Percentiles rank a stretch among this genome's conserved stretches.
These are phyloP conservation scores for Scaptomyza graminum DNA, from an alignment of 1,140 invertebrate genomes.

Conservation along the genomic window DNA sequence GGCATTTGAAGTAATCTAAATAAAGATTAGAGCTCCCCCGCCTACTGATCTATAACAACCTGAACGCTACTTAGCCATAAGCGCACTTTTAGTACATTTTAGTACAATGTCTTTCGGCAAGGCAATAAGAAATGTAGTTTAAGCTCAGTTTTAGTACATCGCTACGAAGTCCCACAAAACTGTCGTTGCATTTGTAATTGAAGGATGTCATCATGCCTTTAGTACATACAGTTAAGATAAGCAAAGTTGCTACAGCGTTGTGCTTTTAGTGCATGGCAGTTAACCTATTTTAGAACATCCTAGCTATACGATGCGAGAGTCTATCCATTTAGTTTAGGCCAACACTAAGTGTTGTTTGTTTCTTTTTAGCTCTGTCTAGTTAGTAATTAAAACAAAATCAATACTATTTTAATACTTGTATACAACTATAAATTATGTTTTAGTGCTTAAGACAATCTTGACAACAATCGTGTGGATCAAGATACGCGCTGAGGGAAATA, in stretches of 20 bases:
- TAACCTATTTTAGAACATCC: conserved; percentile 28
- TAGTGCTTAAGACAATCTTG: conserved; percentile 66
- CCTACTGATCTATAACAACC: background rate
- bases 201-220: conserved; percentile 22
- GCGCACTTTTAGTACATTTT: conserved; percentile 69
- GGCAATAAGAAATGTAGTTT: conserved; percentile 36
- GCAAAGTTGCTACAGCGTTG: background rate
- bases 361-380: conserved; percentile 35
- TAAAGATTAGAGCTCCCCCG: background rate
- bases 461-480: conserved; percentile 45
- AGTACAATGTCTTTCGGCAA: conserved; percentile 62
- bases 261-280: conserved; percentile 22
- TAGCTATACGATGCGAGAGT: conserved; percentile 55
- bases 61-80: conserved; percentile 42
- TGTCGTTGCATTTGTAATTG: conserved; percentile 30
- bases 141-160: conserved; percentile 26
- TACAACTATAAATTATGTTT: conserved; percentile 70
- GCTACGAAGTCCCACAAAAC: conserved; percentile 17
- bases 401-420: conserved; percentile 30
- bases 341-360: conserved; percentile 74
- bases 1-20: no score
- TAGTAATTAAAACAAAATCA: conserved; percentile 11
- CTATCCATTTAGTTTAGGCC: conserved; percentile 62
- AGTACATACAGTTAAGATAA: conserved; percentile 3
- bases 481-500: conserved; percentile 64